Evolutionary conservation across 2,113 vertebrate species (phyloP), one percentile per base, ranked within the genome.

Genomic region (Talpa occidentalis): DNA sequence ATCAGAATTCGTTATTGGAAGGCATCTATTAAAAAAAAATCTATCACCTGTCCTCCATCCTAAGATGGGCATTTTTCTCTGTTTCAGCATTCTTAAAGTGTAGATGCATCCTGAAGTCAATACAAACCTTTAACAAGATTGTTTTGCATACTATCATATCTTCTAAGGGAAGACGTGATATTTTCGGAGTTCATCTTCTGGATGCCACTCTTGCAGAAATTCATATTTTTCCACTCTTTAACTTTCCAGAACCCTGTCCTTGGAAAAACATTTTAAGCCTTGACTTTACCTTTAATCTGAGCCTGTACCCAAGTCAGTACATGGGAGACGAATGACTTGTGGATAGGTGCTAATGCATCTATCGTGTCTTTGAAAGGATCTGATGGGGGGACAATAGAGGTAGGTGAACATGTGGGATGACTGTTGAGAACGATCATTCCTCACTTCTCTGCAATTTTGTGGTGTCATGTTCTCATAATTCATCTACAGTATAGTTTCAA

Each of bases 241-340:
- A 32, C 70, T 59, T 93, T 80, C 85, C 32, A 40, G 79, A 72
- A 28, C 9, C 26, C 37, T 83, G 62, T 86, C 30, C n/a, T 67
- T 12, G 47, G 66, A 92, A 80, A 88, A 77, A 60, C 70, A 49
- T 47, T 26, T 21, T 60, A 93, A 70, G 59, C 59, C 64, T 73
- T 35, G 40, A 42, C 54, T 84, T 90, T 72, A 60, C 19, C 56
- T 69, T 78, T 80, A 28, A 42, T 66, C 72, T 82, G 92, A 92
- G 47, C 88, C 76, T 70, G 77, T 59, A 49, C 42, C 73, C 64
- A 40, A 47, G 64, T 52, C 16, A 66, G 28, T 42, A 9, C 12
- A 0, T 42, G 30, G 60, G 62, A n/a, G 54, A 42, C 19, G 15
- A 82, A 32, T 35, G 78, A 5, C 67, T 67, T 32, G 4, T 73